Percentiles rank a stretch among this genome's conserved stretches.
Conservation (phyloP, 1,140 invertebrate genomes). For the Drosophila santomea region DNA sequence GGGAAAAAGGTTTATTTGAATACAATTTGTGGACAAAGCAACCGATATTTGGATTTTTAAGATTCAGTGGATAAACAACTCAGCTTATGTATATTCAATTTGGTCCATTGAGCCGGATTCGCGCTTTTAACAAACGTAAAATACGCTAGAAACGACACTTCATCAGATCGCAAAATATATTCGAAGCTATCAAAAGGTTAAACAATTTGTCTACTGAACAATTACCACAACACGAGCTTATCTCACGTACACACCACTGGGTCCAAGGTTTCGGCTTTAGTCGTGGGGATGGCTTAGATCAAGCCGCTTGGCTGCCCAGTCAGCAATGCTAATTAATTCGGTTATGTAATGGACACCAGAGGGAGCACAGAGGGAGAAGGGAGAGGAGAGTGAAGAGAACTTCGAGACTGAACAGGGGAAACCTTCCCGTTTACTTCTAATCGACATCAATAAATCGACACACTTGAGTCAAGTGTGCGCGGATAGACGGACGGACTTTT, state of each 20-base stretch:
- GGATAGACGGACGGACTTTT: constrained; percentile 50
- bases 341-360: constrained; percentile 46
- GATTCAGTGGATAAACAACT: no score
- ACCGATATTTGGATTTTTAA: no score
- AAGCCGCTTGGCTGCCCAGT: constrained; percentile 27
- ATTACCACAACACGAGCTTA: constrained; percentile 23
- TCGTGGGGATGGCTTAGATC: constrained; percentile 25
- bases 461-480: constrained; percentile 75
- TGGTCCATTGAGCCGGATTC: not conserved
- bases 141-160: no score
- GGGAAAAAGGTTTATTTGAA: not conserved
- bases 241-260: constrained; percentile 46
- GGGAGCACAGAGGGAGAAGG: not conserved
- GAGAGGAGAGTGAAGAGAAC: not conserved
- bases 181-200: no score
- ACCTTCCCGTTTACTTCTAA: constrained; percentile 53
- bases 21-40: no score
- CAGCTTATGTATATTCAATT: not conserved
- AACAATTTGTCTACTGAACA: constrained; percentile 2
- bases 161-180: not conserved
- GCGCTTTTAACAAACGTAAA: no score
- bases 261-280: constrained; percentile 33
- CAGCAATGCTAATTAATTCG: constrained; percentile 57
- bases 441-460: constrained; percentile 77
- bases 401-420: not conserved